Evolutionary conservation across 2,888 invertebrate genomes (phyloP).

Genomic region (Calameuta filiformis): DNA sequence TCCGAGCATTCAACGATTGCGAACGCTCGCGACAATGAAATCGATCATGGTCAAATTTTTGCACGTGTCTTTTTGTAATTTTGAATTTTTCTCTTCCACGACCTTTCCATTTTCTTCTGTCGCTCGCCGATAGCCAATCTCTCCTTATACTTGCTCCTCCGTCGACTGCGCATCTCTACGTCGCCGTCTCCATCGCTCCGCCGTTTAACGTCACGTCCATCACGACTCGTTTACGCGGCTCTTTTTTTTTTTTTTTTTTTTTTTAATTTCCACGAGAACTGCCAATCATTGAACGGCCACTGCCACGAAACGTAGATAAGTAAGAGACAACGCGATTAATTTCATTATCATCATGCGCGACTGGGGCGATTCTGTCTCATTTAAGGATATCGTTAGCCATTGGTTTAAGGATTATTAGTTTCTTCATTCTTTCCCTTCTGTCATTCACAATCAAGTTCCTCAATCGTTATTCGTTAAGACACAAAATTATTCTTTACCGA

Average conservation of each 20-base stretch:
- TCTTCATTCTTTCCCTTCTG: neutral
- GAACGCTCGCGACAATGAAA: neutral
- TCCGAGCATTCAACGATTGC: neutral
- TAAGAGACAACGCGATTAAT: neutral
- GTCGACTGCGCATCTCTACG: slow-evolving; percentile 1
- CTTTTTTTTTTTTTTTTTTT: too few relatives aligned
- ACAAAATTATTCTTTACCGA: neutral
- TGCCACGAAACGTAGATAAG: neutral
- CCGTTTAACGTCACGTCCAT: neutral
- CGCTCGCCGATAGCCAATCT: neutral
- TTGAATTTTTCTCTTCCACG: neutral
- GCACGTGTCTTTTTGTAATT: neutral
- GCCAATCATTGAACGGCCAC: slow-evolving; percentile 12
- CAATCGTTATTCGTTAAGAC: neutral
- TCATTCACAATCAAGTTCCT: neutral
- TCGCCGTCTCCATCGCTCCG: slow-evolving; percentile 9
- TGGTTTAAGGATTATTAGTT: neutral
- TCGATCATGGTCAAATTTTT: neutral
- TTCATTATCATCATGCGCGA: neutral
- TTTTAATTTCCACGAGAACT: neutral
- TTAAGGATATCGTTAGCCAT: neutral
- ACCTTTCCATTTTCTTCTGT: neutral
- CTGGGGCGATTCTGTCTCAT: neutral
- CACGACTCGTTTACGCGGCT: neutral
- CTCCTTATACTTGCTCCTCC: neutral